phyloP scores from a whole-genome alignment of 2,113 vertebrate species.

The Podiceps cristatus region DNA sequence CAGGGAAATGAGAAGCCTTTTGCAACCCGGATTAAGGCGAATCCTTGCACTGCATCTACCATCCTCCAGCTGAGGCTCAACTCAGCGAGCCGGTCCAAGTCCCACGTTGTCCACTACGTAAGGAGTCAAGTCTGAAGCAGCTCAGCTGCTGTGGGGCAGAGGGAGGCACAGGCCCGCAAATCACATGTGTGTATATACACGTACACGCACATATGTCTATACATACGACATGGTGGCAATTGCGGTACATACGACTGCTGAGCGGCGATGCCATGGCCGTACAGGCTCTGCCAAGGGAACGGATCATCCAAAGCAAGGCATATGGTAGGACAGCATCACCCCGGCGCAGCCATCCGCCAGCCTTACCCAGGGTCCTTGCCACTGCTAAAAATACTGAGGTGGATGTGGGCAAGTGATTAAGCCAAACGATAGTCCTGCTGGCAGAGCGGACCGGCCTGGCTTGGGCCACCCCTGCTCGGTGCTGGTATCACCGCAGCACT shows the following conservation, averaged over 20 bases:
- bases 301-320: background rate
- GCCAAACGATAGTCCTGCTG: background rate
- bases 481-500: background rate
- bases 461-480: background rate
- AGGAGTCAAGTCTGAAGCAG: background rate
- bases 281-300: background rate
- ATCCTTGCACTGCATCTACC: rapidly evolving
- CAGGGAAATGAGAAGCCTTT: background rate
- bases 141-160: background rate
- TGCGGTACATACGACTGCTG: rapidly evolving
- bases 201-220: rapidly evolving
- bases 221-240: rapidly evolving
- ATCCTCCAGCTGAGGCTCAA: background rate
- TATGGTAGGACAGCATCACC: background rate
- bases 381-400: rapidly evolving
- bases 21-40: rapidly evolving
- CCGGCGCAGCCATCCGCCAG: background rate
- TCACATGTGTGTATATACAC: rapidly evolving
- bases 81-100: rapidly evolving
- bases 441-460: background rate
- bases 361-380: rapidly evolving
- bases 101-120: rapidly evolving
- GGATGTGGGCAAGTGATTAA: rapidly evolving
- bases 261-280: rapidly evolving
- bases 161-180: background rate